Percentiles rank a stretch among this genome's conserved stretches.
phyloP scores from a whole-genome alignment of 2,797 vertebrate genomes.

The Etheostoma nigrum region DNA sequence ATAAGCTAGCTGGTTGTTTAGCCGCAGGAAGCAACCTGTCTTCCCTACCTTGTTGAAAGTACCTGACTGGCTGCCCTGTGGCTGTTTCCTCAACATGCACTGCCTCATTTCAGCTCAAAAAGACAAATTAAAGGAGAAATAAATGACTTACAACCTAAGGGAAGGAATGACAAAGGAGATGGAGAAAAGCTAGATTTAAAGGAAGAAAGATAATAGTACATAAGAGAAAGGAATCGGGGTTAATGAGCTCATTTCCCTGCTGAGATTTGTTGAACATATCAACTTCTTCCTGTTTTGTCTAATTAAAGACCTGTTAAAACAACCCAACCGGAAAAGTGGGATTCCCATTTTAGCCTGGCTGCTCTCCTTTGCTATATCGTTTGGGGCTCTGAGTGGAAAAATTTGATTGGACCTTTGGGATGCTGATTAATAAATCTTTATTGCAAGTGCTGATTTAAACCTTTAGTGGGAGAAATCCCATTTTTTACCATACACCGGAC shows the following conservation, averaged over 20 bases:
- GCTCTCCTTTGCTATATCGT: background rate
- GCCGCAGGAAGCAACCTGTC: slow-evolving; percentile 22
- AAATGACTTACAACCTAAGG: slow-evolving; percentile 30
- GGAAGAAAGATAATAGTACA: slow-evolving; percentile 3
- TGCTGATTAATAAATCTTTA: slow-evolving; percentile 56
- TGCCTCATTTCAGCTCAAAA: slow-evolving; percentile 20
- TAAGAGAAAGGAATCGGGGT: background rate
- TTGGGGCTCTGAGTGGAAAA: slow-evolving; percentile 38
- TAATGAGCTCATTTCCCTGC: slow-evolving; percentile 26
- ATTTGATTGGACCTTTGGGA: slow-evolving; percentile 43
- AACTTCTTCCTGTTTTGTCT: slow-evolving; percentile 35
- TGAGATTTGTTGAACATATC: slow-evolving; percentile 33
- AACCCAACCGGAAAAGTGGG: slow-evolving; percentile 8
- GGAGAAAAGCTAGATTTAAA: slow-evolving; percentile 9
- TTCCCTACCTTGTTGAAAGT: slow-evolving; percentile 41
- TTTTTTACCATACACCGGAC: slow-evolving; percentile 11
- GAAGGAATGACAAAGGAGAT: slow-evolving; percentile 9
- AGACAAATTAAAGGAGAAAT: slow-evolving; percentile 44
- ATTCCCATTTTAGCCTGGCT: slow-evolving; percentile 19
- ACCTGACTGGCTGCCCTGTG: slow-evolving; percentile 56
- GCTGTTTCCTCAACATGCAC: slow-evolving; percentile 49
- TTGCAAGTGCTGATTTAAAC: slow-evolving; percentile 29
- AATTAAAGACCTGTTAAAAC: slow-evolving; percentile 27
- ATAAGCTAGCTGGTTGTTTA: slow-evolving; percentile 33
- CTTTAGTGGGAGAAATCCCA: slow-evolving; percentile 27